Evolutionary conservation across 2,797 vertebrate species (phyloP).

Genomic region (Discoglossus pictus): DNA sequence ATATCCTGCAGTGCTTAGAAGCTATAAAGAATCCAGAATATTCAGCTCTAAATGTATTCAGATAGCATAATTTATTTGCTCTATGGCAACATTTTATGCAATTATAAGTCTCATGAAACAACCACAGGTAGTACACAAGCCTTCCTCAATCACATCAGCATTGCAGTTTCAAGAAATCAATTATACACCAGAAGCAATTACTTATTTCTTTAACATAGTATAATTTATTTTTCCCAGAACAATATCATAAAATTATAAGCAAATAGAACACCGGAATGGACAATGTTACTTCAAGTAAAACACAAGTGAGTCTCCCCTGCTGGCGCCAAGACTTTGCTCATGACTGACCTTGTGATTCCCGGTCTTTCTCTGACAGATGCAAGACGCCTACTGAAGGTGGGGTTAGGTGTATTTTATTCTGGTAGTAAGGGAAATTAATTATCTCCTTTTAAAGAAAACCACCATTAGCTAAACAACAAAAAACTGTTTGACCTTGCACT

Average conservation of each 20-base stretch:
- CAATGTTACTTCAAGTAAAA: conserved; percentile 37
- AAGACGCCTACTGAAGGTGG: conserved; percentile 12
- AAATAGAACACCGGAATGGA: conserved; percentile 48
- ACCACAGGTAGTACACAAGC: conserved; percentile 58
- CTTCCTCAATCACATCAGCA: conserved; percentile 65
- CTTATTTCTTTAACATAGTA: conserved; percentile 63
- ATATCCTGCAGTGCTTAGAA: conserved; percentile 51
- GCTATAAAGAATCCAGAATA: conserved; percentile 61
- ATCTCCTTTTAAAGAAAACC: too few relatives aligned
- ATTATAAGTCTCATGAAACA: conserved; percentile 56
- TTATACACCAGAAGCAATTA: conserved; percentile 68
- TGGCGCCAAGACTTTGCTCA: conserved; percentile 34
- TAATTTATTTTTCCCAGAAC: conserved; percentile 65
- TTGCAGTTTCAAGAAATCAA: conserved; percentile 67
- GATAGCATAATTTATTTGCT: conserved; percentile 55
- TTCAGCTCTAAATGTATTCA: conserved; percentile 54
- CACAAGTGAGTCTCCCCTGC: conserved; percentile 12
- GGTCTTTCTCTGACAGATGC: conserved; percentile 2
- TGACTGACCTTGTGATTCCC: conserved; percentile 43
- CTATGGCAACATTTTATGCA: conserved; percentile 48
- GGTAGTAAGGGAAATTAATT: too few relatives aligned
- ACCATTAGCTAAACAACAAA: too few relatives aligned
- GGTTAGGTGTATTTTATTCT: background rate
- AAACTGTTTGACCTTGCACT: too few relatives aligned
- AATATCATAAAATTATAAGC: conserved; percentile 51